phyloP scores from a whole-genome alignment of 2,797 vertebrate genomes.

The Momotus momota region DNA sequence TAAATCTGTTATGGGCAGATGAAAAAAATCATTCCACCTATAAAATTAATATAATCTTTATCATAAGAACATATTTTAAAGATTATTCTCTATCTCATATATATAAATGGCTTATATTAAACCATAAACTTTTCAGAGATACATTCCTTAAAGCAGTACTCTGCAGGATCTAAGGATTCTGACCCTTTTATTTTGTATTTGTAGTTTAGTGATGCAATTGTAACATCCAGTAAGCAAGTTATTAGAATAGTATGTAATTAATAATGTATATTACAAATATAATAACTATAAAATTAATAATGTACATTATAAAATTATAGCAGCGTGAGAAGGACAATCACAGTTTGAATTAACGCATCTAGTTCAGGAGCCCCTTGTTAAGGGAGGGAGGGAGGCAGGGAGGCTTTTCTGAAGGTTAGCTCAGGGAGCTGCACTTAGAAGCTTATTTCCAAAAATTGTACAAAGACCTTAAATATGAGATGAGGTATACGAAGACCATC shows the following conservation, averaged over 20 bases:
- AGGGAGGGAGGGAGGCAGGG: background rate
- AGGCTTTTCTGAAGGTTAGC: background rate
- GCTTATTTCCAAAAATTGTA: background rate
- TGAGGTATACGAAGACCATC: background rate
- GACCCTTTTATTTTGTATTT: background rate
- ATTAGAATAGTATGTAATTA: background rate
- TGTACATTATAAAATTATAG: background rate
- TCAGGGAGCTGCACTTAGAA: background rate
- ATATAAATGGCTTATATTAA: background rate
- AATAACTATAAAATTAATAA: no score
- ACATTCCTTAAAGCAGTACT: background rate
- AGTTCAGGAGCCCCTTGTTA: background rate
- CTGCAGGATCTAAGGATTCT: background rate
- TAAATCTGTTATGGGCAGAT: background rate
- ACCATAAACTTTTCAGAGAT: background rate
- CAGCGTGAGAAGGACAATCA: background rate
- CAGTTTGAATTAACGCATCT: background rate
- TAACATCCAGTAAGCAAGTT: background rate
- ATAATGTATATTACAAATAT: no score
- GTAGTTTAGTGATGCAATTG: background rate
- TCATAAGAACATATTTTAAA: background rate
- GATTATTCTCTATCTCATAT: background rate
- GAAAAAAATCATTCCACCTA: background rate
- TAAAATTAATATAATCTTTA: background rate
- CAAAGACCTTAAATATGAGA: background rate